These are phyloP conservation scores for Beroe ovata DNA, from an alignment of 37 sponge, comb jelly and placozoan species.

Conservation along the genomic window DNA sequence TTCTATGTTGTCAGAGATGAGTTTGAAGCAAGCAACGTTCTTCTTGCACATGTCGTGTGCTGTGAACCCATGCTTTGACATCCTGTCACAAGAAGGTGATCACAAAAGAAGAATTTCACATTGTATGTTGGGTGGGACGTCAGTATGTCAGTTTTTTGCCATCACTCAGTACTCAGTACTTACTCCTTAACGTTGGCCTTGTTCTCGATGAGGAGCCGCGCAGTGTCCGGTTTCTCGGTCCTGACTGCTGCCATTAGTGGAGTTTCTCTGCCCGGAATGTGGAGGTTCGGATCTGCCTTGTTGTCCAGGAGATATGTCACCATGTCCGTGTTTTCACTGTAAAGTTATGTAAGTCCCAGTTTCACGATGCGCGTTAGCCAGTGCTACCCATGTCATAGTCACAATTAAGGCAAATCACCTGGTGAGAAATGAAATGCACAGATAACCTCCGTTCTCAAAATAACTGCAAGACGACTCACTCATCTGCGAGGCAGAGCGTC, in stretches of 20 bases:
- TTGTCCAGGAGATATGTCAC: neutral
- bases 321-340: slow-evolving; percentile 30
- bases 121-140: neutral
- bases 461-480: no score
- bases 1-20: neutral
- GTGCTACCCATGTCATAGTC: no score
- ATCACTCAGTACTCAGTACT: no score
- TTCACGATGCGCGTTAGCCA: no score
- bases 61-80: slow-evolving; percentile 32
- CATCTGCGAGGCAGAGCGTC: neutral
- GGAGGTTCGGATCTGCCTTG: slow-evolving; percentile 44
- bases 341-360: neutral
- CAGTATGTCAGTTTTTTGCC: neutral
- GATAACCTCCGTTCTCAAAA: no score
- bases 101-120: neutral
- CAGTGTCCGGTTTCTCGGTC: slow-evolving; percentile 11
- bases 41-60: slow-evolving; percentile 39
- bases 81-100: neutral
- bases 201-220: neutral
- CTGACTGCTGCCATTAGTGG: slow-evolving; percentile 44
- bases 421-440: no score
- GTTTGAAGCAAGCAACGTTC: neutral
- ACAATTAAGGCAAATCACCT: no score
- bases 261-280: slow-evolving; percentile 21
- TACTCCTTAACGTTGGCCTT: slow-evolving; percentile 10